A percentile compares a stretch with the other conserved stretches of the same genome.
Conservation (phyloP, 2,888 invertebrate species). For the Margaritifera margaritifera region DNA sequence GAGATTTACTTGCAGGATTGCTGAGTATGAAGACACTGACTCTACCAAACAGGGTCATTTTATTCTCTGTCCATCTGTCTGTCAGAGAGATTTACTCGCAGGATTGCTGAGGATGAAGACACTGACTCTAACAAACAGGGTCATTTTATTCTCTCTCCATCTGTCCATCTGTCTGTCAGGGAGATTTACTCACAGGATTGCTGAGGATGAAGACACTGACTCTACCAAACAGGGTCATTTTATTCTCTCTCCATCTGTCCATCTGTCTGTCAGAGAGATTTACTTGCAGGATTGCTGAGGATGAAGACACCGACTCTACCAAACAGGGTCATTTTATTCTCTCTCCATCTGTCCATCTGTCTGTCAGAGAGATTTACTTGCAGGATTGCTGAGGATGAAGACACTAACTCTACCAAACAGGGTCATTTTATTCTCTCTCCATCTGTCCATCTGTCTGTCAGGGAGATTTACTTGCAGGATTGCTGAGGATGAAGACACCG, state of each 20-base stretch:
- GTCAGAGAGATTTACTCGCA: slow-evolving; percentile 67
- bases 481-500: slow-evolving; percentile 96
- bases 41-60: slow-evolving; percentile 95
- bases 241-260: slow-evolving; percentile 73
- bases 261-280: too few relatives aligned
- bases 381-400: slow-evolving; percentile 97
- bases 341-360: too few relatives aligned
- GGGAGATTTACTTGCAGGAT: slow-evolving; percentile 78
- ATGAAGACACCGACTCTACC: slow-evolving; percentile 98
- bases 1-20: slow-evolving; percentile 80
- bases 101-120: slow-evolving; percentile 98
- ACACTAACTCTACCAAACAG: slow-evolving; percentile 95
- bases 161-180: too few relatives aligned
- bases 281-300: slow-evolving; percentile 88
- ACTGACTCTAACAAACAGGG: slow-evolving; percentile 94
- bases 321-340: slow-evolving; percentile 88
- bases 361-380: slow-evolving; percentile 50
- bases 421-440: slow-evolving; percentile 84
- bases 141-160: slow-evolving; percentile 82
- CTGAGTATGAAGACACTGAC: slow-evolving; percentile 97
- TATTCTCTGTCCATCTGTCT: slow-evolving; percentile 71
- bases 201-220: slow-evolving; percentile 97
- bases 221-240: slow-evolving; percentile 95
- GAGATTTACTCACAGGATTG: slow-evolving; percentile 80
- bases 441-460: too few relatives aligned